Conservation (phyloP, 2,888 invertebrate genomes). For the Heliconius ismenius region DNA sequence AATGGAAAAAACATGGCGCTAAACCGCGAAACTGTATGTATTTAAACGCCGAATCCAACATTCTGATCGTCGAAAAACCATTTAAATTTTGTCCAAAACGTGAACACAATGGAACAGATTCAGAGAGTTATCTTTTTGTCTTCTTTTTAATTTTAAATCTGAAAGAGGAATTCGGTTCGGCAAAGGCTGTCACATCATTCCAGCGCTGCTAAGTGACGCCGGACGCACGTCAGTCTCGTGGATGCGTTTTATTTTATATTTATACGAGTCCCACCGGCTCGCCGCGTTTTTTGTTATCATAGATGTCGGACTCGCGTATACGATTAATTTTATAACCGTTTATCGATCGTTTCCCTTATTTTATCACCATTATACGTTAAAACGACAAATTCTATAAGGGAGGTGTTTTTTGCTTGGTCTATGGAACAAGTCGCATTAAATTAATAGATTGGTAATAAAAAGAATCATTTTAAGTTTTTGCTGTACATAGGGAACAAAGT, state of each 20-base stretch:
- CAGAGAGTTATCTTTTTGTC: slow-evolving; percentile 65
- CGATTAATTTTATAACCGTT: slow-evolving; percentile 65
- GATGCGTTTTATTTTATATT: slow-evolving; percentile 80
- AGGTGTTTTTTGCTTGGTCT: slow-evolving; percentile 10
- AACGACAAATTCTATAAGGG: slow-evolving; percentile 31
- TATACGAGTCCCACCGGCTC: slow-evolving; percentile 74
- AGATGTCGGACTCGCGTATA: slow-evolving; percentile 69
- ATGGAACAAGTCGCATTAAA: slow-evolving; percentile 10
- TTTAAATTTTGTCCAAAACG: slow-evolving; percentile 81
- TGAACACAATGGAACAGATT: slow-evolving; percentile 81
- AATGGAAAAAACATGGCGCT: slow-evolving; percentile 82
- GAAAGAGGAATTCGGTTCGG: slow-evolving; percentile 78
- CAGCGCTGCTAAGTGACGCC: slow-evolving; percentile 82
- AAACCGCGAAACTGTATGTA: slow-evolving; percentile 80
- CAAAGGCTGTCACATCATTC: slow-evolving; percentile 81
- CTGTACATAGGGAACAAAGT: background rate
- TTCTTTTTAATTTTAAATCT: slow-evolving; percentile 74
- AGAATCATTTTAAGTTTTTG: background rate
- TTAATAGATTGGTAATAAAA: background rate
- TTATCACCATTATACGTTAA: slow-evolving; percentile 28
- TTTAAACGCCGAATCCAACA: slow-evolving; percentile 80
- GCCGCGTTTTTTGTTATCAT: slow-evolving; percentile 77
- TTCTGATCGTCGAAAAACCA: slow-evolving; percentile 75
- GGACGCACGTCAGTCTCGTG: slow-evolving; percentile 79
- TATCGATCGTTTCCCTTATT: slow-evolving; percentile 43